phyloP scores from a whole-genome alignment of 2,888 invertebrate species.

The Apoda limacodes region DNA sequence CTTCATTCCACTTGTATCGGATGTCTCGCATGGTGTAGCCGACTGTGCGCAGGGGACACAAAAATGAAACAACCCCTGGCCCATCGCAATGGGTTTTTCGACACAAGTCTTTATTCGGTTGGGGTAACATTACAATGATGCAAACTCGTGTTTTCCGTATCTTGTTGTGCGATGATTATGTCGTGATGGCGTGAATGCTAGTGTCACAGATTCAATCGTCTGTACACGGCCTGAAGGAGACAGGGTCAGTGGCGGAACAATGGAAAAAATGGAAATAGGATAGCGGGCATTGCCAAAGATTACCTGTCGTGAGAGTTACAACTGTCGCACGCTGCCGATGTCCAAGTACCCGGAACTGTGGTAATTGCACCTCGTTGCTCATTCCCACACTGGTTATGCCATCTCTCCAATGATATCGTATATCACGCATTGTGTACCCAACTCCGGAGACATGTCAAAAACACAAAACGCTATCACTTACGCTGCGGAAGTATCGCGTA shows the following conservation, averaged over 20 bases:
- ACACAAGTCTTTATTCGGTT: conserved; percentile 58
- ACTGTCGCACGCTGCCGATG: conserved; percentile 95
- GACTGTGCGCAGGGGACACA: conserved; percentile 77
- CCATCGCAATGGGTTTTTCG: conserved; percentile 68
- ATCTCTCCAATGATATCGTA: conserved; percentile 96
- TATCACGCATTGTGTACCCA: conserved; percentile 98
- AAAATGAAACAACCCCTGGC: conserved; percentile 65
- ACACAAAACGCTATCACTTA: conserved; percentile 71
- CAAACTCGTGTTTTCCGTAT: conserved; percentile 51
- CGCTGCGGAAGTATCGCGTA: conserved; percentile 56
- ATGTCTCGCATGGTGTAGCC: conserved; percentile 99
- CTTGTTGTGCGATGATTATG: conserved; percentile 55
- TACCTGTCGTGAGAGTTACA: conserved; percentile 97
- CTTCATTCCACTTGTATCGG: conserved; percentile 97
- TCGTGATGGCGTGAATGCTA: conserved; percentile 60
- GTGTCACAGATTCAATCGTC: conserved; percentile 54
- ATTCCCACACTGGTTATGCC: conserved; percentile 94
- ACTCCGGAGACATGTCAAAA: conserved; percentile 78
- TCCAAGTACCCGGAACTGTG: conserved; percentile 96
- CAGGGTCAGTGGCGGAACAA: conserved; percentile 59
- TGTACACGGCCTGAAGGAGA: conserved; percentile 64
- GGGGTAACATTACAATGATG: conserved; percentile 52
- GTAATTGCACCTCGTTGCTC: conserved; percentile 95
- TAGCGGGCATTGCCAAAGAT: conserved; percentile 43
- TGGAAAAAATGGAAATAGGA: conserved; percentile 31